These are phyloP conservation scores for Tachystola acroxantha DNA, from an alignment of 2,888 invertebrate genomes.

Conservation along the genomic window DNA sequence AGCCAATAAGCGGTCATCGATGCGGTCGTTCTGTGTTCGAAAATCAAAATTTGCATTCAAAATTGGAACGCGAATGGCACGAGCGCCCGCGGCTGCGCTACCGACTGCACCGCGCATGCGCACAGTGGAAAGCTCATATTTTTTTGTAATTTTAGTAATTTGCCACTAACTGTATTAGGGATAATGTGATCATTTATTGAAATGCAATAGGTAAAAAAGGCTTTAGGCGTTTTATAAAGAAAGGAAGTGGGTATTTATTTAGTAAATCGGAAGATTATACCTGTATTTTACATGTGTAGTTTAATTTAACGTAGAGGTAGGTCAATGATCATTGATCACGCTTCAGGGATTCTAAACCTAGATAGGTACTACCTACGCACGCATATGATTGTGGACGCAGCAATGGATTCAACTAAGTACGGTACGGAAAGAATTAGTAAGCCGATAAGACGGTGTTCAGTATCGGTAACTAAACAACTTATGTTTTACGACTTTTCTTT, in stretches of 20 bases:
- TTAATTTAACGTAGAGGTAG: too few species aligned
- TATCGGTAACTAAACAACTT: too few species aligned
- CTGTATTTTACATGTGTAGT: too few species aligned
- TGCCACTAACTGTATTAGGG: constrained; percentile 33
- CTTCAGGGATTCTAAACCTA: too few species aligned
- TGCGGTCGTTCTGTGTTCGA: constrained; percentile 35
- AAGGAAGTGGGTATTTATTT: constrained; percentile 37
- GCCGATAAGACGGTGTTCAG: too few species aligned
- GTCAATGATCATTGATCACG: too few species aligned
- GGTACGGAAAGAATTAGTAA: too few species aligned
- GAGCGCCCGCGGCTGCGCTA: constrained; percentile 67
- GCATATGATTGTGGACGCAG: too few species aligned
- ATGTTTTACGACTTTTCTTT: too few species aligned
- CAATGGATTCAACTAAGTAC: too few species aligned
- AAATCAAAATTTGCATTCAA: constrained; percentile 64
- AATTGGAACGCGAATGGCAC: constrained; percentile 70
- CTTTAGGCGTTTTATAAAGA: constrained; percentile 24
- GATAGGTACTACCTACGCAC: too few species aligned
- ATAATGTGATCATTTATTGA: constrained; percentile 25
- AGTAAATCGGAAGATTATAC: constrained; percentile 3
- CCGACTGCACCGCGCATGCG: constrained; percentile 46
- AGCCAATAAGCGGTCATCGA: constrained; percentile 24
- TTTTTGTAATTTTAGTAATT: constrained; percentile 43
- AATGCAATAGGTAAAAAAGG: constrained; percentile 20
- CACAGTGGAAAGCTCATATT: constrained; percentile 18